Conservation (phyloP, 92 coral and sea anemone genomes). For the Actinernus sp. region DNA sequence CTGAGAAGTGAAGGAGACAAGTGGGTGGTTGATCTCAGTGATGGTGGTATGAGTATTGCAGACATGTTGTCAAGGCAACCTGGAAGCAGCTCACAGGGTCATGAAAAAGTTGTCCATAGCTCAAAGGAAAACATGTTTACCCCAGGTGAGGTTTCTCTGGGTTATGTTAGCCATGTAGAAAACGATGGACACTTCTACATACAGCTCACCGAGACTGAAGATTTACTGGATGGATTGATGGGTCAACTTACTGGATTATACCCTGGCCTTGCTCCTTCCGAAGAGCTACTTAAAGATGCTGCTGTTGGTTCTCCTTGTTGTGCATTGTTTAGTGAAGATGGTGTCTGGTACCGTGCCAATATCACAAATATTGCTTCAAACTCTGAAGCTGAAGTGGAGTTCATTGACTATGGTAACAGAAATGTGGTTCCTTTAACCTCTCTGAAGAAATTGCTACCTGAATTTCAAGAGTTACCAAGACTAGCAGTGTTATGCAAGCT, state of each 20-base stretch:
- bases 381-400: slow-evolving; percentile 70
- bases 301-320: slow-evolving; percentile 78
- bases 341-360: slow-evolving; percentile 80
- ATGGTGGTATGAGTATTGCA: slow-evolving; percentile 38
- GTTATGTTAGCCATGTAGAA: slow-evolving; percentile 64
- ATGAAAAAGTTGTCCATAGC: no score
- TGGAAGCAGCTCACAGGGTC: no score
- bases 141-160: slow-evolving; percentile 51
- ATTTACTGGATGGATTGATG: slow-evolving; percentile 36
- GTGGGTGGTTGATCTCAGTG: slow-evolving; percentile 65
- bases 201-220: slow-evolving; percentile 53
- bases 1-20: slow-evolving; percentile 43
- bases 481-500: slow-evolving; percentile 82
- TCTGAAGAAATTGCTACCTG: slow-evolving; percentile 56
- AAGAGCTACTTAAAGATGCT: slow-evolving; percentile 27
- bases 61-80: slow-evolving; percentile 46
- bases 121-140: slow-evolving; percentile 14
- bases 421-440: slow-evolving; percentile 51
- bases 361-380: slow-evolving; percentile 58
- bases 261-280: slow-evolving; percentile 13
- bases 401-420: slow-evolving; percentile 91
- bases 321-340: slow-evolving; percentile 82
- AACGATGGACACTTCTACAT: slow-evolving; percentile 51
- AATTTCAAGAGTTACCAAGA: slow-evolving; percentile 51
- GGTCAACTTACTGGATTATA: slow-evolving; percentile 26